Evolutionary conservation across 2,797 vertebrate genomes (phyloP).

Genomic region (Otolemur crassicaudatus): DNA sequence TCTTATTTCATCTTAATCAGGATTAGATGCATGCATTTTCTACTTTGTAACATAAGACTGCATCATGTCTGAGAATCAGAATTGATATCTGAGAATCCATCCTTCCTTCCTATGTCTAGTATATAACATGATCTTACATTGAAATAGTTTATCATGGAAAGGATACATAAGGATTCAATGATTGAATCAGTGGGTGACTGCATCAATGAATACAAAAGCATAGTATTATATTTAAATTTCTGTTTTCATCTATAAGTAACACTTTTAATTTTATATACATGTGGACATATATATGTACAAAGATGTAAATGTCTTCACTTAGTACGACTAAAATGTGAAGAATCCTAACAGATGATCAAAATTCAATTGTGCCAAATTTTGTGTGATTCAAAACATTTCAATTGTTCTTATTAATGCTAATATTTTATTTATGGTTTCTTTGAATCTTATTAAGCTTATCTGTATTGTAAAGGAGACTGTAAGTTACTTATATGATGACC

Average conservation of each 20-base stretch:
- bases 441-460: background rate
- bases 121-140: background rate
- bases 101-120: background rate
- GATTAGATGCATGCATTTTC: background rate
- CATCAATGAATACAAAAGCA: background rate
- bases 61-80: background rate
- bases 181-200: background rate
- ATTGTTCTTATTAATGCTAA: background rate
- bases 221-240: background rate
- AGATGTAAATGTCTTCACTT: background rate
- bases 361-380: constrained; percentile 12
- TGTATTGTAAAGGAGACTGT: background rate
- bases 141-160: background rate
- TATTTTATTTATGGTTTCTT: background rate
- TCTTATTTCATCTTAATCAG: background rate
- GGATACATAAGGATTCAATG: background rate
- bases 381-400: background rate
- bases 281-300: background rate
- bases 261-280: background rate
- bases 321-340: background rate
- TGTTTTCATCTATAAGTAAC: background rate
- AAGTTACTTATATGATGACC: background rate
- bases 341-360: background rate
- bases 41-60: background rate
- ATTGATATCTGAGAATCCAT: background rate